Evolutionary conservation across 2,797 vertebrate species (phyloP), one percentile per base, ranked within the genome.

Genomic region (Gambusia yucatana): DNA sequence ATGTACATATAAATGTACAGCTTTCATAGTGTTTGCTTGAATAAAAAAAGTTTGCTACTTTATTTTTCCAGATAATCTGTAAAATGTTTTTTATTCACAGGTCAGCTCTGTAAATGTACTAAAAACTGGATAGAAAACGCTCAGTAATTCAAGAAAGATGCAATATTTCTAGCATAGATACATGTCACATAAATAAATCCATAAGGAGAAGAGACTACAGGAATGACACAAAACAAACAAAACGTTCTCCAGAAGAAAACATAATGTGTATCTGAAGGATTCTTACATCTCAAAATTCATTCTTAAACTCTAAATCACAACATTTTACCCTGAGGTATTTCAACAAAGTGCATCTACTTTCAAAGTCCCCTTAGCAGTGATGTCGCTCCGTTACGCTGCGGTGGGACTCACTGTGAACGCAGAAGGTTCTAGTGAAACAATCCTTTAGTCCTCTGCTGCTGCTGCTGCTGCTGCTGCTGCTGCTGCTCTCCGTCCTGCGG

Each of bases 341-440:
- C 9, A 72, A 86, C 76, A 74, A 77, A 79, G 83, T 86, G 82
- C 86, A 87, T 75, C 85, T 86, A 89, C 33, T 74, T 78, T 89
- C 57, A 86, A 39, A 50, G 10, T 73, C 82, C 65, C 79, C 74
- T 75, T 77, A 84, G 73, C 48, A 28, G 52, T 75, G 61, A 77
- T 11, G 5, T 55, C 61, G 57, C 39, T 61, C 77, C 41, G 16
- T 75, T 33, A 8, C 25, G 44, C 65, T 75, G 48, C 75, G 22
- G 52, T 83, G 72, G 65, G 67, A 82, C 87, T 91, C 80, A 76
- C 75, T 84, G 75, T 71, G 63, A 84, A 63, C 30, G 46, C 4
- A 22, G 67, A 4, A 39, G 47, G 33, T 75, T 82, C 74, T 95
- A 96, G 77, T 96, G 94, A 92, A 96, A 96, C 41, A 95, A 93